Conservation (phyloP, 2,888 invertebrate genomes). For the Cynaeus angustus region DNA sequence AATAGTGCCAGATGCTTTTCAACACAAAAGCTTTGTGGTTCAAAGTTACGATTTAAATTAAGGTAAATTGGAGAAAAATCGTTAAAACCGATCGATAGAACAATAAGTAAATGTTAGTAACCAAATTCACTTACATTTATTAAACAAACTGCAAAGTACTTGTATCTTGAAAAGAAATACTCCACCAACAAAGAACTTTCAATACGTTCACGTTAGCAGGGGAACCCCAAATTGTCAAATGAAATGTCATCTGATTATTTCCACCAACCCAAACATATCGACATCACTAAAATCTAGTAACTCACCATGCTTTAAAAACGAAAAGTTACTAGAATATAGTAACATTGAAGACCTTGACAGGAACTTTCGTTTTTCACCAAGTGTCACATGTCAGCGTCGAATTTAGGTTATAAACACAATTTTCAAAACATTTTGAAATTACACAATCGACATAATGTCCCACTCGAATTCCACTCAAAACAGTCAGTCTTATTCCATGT, state of each 20-base stretch:
- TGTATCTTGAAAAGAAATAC: too few species aligned
- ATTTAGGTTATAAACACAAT: conserved; percentile 13
- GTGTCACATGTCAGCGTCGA: conserved; percentile 8
- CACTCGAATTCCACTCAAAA: neutral
- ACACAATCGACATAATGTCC: neutral
- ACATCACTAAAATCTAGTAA: neutral
- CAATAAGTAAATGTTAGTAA: too few species aligned
- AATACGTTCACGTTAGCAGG: neutral
- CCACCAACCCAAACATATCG: neutral
- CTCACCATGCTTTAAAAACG: too few species aligned
- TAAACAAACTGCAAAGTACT: too few species aligned
- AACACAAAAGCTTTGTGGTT: too few species aligned
- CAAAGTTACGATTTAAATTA: too few species aligned
- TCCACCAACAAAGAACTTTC: too few species aligned
- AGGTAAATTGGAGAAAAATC: too few species aligned
- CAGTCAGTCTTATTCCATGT: neutral
- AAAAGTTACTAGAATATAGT: neutral
- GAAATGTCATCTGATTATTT: too few species aligned
- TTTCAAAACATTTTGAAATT: conserved; percentile 13
- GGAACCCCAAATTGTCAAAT: conserved; percentile 4
- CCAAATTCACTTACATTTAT: too few species aligned
- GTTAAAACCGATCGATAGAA: too few species aligned
- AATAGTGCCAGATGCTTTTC: too few species aligned
- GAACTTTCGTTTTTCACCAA: neutral
- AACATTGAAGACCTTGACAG: neutral